These are phyloP conservation scores for Lagria hirta DNA, from an alignment of 2,888 invertebrate species.

Conservation along the genomic window DNA sequence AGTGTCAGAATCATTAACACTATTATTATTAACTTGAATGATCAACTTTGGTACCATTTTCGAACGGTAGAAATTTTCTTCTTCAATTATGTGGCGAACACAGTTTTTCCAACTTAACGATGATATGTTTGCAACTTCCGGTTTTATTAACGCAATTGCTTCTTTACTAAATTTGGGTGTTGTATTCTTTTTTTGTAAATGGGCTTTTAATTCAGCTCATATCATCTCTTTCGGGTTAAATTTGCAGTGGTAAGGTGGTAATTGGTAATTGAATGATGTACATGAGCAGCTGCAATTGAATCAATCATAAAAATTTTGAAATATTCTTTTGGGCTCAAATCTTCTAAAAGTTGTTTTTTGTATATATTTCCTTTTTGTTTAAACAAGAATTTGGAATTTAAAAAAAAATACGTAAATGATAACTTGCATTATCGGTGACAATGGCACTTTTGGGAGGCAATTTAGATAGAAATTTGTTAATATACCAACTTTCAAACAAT, in stretches of 20 bases:
- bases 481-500: slow-evolving; percentile 1
- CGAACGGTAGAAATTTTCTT: too few relatives aligned
- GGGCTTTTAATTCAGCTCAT: not conserved
- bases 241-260: not conserved
- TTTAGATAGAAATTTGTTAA: not conserved
- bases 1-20: too few relatives aligned
- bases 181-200: not conserved
- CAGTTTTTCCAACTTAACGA: too few relatives aligned
- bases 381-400: not conserved
- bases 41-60: too few relatives aligned
- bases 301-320: not conserved
- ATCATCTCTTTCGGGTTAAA: slow-evolving; percentile 1
- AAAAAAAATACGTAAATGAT: not conserved
- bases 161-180: not conserved
- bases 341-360: not conserved
- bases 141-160: not conserved
- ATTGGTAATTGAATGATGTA: too few relatives aligned
- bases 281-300: not conserved
- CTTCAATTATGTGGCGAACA: too few relatives aligned
- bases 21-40: too few relatives aligned
- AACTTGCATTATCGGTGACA: not conserved
- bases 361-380: not conserved
- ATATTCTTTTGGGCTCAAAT: not conserved
- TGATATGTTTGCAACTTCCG: not conserved
- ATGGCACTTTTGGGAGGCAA: not conserved